Conservation (phyloP, 2,797 vertebrate genomes). For the Bufotes viridis region DNA sequence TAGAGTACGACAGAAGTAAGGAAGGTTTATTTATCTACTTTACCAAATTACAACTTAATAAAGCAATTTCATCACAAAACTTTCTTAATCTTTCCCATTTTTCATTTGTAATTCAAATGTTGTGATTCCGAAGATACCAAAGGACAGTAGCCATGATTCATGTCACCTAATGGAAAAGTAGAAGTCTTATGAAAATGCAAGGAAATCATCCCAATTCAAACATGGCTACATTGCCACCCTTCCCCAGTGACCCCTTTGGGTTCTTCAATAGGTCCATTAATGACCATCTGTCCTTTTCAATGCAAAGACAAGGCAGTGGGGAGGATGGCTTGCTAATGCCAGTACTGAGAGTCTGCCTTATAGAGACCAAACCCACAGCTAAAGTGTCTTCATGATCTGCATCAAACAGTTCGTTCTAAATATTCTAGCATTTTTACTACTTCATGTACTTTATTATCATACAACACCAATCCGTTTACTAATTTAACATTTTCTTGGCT, state of each 20-base stretch:
- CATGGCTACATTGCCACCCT: background rate
- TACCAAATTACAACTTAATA: background rate
- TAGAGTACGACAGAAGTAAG: background rate
- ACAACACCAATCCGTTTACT: background rate
- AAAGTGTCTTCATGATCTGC: background rate
- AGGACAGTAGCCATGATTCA: background rate
- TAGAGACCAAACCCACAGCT: background rate
- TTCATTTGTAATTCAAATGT: background rate
- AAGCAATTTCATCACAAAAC: background rate
- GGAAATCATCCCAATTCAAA: background rate
- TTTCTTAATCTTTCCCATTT: background rate
- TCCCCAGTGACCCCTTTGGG: background rate
- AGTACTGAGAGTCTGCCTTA: background rate
- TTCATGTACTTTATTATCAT: background rate
- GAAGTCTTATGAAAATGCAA: background rate
- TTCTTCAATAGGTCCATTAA: conserved; percentile 20
- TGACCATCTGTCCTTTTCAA: conserved; percentile 23
- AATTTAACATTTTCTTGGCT: background rate
- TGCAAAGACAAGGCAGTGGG: background rate
- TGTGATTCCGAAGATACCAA: background rate
- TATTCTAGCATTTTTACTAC: background rate
- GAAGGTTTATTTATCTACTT: background rate
- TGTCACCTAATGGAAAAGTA: background rate
- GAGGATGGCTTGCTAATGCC: background rate
- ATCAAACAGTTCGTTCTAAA: background rate